Conservation (phyloP, 2,797 vertebrate genomes). For the Parambassis ranga region DNA sequence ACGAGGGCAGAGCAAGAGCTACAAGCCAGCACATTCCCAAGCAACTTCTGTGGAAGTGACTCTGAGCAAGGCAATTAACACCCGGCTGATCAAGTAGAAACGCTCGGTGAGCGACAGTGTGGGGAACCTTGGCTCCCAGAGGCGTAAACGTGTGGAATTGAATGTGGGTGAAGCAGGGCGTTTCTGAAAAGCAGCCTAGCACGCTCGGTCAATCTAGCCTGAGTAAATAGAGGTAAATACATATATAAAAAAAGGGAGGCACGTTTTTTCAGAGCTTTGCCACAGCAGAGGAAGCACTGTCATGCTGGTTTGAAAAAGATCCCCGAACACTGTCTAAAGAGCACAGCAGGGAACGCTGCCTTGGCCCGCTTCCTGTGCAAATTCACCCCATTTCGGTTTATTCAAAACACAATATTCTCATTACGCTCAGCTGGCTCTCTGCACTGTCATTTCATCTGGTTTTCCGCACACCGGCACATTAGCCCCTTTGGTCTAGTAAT, state of each 20-base stretch:
- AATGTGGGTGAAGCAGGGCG: slow-evolving; percentile 38
- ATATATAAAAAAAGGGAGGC: too few relatives aligned
- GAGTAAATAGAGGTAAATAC: slow-evolving; percentile 56
- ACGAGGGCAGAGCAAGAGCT: slow-evolving; percentile 13
- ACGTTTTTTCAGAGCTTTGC: slow-evolving; percentile 13
- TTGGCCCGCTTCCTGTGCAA: slow-evolving; percentile 63
- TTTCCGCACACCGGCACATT: slow-evolving; percentile 54
- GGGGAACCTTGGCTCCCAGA: slow-evolving; percentile 43
- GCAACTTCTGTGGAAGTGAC: slow-evolving; percentile 64
- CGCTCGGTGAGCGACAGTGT: slow-evolving; percentile 37
- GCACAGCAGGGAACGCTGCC: slow-evolving; percentile 37
- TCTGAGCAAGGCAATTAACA: slow-evolving; percentile 70
- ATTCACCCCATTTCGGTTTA: slow-evolving; percentile 57
- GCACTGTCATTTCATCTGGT: slow-evolving; percentile 62
- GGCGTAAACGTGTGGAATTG: slow-evolving; percentile 52
- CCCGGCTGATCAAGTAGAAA: slow-evolving; percentile 55
- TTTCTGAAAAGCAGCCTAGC: slow-evolving; percentile 40
- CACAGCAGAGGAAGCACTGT: slow-evolving; percentile 36
- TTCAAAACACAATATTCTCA: slow-evolving; percentile 69
- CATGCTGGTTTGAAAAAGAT: slow-evolving; percentile 56
- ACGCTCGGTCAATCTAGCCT: slow-evolving; percentile 27
- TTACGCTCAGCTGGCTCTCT: slow-evolving; percentile 51
- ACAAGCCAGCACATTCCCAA: slow-evolving; percentile 46
- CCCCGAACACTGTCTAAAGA: slow-evolving; percentile 41
- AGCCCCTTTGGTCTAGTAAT: slow-evolving; percentile 68